Evolutionary conservation across 2,888 invertebrate species (phyloP).

Genomic region (Melieria omissa): DNA sequence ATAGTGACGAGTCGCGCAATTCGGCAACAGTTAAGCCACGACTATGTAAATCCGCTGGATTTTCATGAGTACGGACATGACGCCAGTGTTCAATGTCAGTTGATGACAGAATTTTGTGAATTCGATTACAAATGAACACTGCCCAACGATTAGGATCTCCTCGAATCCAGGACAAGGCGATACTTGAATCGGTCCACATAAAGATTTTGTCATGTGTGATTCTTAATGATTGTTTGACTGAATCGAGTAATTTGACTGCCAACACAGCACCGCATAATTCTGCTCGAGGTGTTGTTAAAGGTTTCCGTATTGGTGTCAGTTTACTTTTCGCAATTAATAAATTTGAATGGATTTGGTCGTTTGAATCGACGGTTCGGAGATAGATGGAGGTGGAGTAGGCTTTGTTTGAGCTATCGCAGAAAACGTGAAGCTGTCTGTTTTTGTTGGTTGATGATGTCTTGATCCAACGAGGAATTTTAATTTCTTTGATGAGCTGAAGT

Average conservation of each 20-base stretch:
- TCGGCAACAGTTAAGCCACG: slow-evolving; percentile 9
- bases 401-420: slow-evolving; percentile 21
- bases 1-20: slow-evolving; percentile 5
- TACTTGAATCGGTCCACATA: too few relatives aligned
- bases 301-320: slow-evolving; percentile 17
- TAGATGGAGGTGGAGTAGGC: slow-evolving; percentile 22
- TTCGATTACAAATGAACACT: too few relatives aligned
- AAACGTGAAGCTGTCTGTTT: slow-evolving; percentile 20
- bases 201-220: too few relatives aligned
- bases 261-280: slow-evolving; percentile 25
- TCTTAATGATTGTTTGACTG: too few relatives aligned
- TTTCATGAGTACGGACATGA: too few relatives aligned
- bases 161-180: neutral
- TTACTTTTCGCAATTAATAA: slow-evolving; percentile 14
- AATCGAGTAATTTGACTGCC: neutral
- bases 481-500: slow-evolving; percentile 24
- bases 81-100: too few relatives aligned
- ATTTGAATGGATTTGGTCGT: slow-evolving; percentile 11
- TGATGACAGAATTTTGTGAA: too few relatives aligned
- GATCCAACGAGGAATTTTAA: slow-evolving; percentile 23
- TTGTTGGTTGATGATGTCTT: slow-evolving; percentile 6
- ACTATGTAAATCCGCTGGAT: slow-evolving; percentile 20
- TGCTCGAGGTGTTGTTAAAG: slow-evolving; percentile 26
- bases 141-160: too few relatives aligned
- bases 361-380: slow-evolving; percentile 21